These are phyloP conservation scores for Heliangelus exortis DNA, from an alignment of 2,797 vertebrate species.

Conservation along the genomic window DNA sequence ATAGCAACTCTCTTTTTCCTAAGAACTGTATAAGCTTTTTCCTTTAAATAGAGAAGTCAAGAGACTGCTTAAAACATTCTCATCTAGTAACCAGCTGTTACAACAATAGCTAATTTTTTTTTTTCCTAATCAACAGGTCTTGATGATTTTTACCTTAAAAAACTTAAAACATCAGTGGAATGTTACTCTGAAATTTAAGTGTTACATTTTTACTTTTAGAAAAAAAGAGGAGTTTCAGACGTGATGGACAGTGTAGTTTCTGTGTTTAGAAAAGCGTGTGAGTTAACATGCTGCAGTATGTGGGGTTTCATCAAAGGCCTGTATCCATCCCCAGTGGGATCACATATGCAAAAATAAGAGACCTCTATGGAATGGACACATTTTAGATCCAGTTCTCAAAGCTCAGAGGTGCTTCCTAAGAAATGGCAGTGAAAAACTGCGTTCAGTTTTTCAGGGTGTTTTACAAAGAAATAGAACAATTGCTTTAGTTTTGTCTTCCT, in stretches of 20 bases:
- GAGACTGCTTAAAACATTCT: neutral
- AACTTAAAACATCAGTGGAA: neutral
- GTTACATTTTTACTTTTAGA: neutral
- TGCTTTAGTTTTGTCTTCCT: no score
- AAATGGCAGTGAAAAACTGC: neutral
- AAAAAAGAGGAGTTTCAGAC: neutral
- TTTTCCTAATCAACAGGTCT: neutral
- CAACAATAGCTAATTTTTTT: neutral
- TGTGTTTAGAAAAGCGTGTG: neutral
- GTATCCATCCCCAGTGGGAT: neutral
- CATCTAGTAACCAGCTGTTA: neutral
- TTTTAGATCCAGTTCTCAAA: neutral
- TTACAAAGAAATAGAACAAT: no score
- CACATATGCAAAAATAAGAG: neutral
- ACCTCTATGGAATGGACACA: neutral
- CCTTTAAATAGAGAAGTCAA: neutral
- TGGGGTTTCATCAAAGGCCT: neutral
- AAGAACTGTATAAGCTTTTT: neutral
- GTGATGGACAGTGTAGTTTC: neutral
- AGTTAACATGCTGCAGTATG: neutral
- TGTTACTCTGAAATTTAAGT: neutral
- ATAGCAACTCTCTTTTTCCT: neutral
- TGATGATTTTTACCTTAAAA: neutral
- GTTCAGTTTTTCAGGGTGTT: no score
- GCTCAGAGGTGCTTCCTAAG: neutral